Conservation (phyloP, 2,113 vertebrate species). For the Opisthocomus hoazin region DNA sequence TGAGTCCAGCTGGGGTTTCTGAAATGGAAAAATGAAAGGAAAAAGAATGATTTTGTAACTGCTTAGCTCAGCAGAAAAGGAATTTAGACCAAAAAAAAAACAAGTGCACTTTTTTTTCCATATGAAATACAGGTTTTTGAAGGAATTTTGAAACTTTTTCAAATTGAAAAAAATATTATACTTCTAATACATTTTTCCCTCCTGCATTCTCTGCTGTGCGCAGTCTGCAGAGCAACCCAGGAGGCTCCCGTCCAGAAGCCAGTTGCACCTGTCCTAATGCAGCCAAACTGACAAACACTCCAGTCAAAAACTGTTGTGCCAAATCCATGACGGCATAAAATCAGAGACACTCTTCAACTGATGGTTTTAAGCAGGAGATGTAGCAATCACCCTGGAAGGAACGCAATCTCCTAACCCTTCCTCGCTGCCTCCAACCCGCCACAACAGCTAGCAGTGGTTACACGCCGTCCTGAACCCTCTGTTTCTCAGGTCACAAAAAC, state of each 20-base stretch:
- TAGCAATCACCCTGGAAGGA: neutral
- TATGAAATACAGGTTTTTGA: neutral
- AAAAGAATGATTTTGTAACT: neutral
- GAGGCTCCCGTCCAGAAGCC: neutral
- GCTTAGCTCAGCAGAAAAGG: neutral
- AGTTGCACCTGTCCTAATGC: neutral
- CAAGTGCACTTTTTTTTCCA: neutral
- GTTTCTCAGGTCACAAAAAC: neutral
- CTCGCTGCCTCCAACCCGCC: neutral
- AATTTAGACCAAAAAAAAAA: neutral
- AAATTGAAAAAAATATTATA: neutral
- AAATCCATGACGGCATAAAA: neutral
- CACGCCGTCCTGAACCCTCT: neutral
- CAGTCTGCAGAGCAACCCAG: neutral
- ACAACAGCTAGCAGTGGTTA: neutral
- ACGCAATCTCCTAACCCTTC: neutral
- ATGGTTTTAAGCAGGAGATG: neutral
- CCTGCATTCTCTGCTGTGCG: neutral
- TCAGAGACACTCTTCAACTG: neutral
- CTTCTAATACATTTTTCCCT: neutral
- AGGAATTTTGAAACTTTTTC: neutral
- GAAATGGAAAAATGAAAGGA: conserved; percentile 47
- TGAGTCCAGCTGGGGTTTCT: conserved; percentile 68
- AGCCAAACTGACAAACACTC: neutral
- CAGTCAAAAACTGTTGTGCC: neutral